Conservation (phyloP, 92 coral and sea anemone genomes). For the Paragorgia papillata region DNA sequence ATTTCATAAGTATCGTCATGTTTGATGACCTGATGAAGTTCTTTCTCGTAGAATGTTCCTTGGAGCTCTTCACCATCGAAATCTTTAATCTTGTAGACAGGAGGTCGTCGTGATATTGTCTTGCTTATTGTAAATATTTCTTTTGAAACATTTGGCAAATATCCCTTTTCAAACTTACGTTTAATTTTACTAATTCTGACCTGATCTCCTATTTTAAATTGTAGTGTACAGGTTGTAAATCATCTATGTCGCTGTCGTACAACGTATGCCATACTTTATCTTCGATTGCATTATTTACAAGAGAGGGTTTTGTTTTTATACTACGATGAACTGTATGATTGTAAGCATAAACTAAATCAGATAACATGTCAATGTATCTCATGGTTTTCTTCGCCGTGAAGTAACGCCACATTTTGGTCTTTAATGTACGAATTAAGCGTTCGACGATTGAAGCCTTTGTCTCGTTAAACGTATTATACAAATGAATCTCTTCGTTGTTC, state of each 20-base stretch:
- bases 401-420: conserved; percentile 4
- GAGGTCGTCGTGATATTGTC: conserved; percentile 9
- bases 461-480: too few species aligned
- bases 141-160: not conserved
- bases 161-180: conserved; percentile 43
- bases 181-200: conserved; percentile 31
- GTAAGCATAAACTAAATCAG: conserved; percentile 21
- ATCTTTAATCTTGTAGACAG: conserved; percentile 38
- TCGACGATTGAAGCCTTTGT: conserved; percentile 50
- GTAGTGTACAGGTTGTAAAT: not conserved
- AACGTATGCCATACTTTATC: conserved; percentile 46
- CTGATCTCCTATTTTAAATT: conserved; percentile 52
- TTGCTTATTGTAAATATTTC: conserved; percentile 45
- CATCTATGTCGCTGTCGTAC: conserved; percentile 21
- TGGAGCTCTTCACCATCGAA: conserved; percentile 8
- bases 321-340: conserved; percentile 35
- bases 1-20: too few species aligned
- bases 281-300: conserved; percentile 29
- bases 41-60: conserved; percentile 36
- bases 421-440: conserved; percentile 23
- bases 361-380: conserved; percentile 9
- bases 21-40: too few species aligned
- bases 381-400: conserved; percentile 6
- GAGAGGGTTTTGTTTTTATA: conserved; percentile 33
- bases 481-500: too few species aligned